Percentiles rank a stretch among this genome's conserved stretches.
Conservation (phyloP, 2,113 vertebrate genomes). For the Ictidomys tridecemlineatus region DNA sequence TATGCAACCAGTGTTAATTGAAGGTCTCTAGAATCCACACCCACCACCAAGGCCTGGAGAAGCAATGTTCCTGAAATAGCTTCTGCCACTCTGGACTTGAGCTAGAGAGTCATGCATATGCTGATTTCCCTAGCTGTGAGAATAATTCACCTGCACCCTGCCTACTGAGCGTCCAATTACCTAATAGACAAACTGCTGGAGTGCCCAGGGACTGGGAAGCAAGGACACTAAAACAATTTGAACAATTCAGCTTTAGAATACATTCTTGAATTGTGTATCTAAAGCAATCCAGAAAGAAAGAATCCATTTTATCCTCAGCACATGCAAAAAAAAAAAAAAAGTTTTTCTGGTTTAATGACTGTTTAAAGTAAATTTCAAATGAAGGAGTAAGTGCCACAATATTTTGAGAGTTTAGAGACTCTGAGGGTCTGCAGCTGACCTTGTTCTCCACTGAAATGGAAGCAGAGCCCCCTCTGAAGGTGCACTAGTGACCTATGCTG, state of each 20-base stretch:
- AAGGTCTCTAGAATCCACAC: not conserved
- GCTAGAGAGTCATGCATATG: not conserved
- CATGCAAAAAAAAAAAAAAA: not conserved
- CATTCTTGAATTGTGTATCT: not conserved
- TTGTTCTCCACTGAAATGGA: not conserved
- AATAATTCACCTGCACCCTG: not conserved
- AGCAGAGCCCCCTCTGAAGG: not conserved
- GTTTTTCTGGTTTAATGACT: not conserved
- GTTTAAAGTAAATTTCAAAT: not conserved
- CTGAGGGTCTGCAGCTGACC: conserved; percentile 27
- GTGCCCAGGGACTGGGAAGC: not conserved
- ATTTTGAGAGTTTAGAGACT: not conserved
- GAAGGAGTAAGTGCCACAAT: not conserved
- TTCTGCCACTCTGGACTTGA: not conserved
- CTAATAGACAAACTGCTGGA: not conserved
- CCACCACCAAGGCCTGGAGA: not conserved
- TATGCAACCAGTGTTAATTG: not conserved
- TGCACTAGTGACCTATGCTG: not conserved
- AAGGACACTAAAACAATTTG: not conserved
- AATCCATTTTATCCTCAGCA: not conserved
- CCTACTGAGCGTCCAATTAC: not conserved
- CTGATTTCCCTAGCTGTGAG: not conserved
- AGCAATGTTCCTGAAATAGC: not conserved
- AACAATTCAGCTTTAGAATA: not conserved
- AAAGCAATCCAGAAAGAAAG: not conserved